Evolutionary conservation across 1,140 invertebrate genomes (phyloP).

Genomic region (Apis laboriosa): DNA sequence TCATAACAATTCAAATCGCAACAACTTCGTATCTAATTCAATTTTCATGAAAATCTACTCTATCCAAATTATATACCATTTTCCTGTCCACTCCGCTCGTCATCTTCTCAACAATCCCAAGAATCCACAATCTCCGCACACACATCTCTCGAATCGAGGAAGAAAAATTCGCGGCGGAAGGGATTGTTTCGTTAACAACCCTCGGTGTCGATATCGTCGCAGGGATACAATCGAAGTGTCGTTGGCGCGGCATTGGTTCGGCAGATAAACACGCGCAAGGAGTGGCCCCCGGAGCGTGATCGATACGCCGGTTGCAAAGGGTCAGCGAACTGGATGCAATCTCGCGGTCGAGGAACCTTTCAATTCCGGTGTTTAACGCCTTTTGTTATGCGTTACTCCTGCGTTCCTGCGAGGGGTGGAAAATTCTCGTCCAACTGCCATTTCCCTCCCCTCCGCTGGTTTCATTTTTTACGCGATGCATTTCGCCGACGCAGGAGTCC

Average conservation of each 20-base stretch:
- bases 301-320: constrained; percentile 28
- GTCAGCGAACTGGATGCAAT: constrained; percentile 38
- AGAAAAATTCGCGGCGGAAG: too few relatives aligned
- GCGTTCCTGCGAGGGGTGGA: background rate
- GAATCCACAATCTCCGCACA: too few relatives aligned
- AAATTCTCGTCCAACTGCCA: background rate
- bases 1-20: too few relatives aligned
- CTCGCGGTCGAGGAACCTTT: constrained; percentile 31
- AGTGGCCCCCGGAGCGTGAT: constrained; percentile 29
- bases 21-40: too few relatives aligned
- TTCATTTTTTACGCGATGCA: background rate
- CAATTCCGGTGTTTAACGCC: constrained; percentile 20
- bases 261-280: constrained; percentile 32
- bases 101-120: too few relatives aligned
- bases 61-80: too few relatives aligned
- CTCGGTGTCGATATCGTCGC: background rate
- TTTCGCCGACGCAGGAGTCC: background rate
- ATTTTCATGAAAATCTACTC: too few relatives aligned
- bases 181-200: too few relatives aligned
- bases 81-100: too few relatives aligned
- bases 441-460: background rate
- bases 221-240: constrained; percentile 2
- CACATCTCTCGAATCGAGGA: too few relatives aligned
- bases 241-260: background rate
- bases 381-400: constrained; percentile 18